Evolutionary conservation across 2,113 vertebrate species (phyloP), one percentile per base, ranked within the genome.

Genomic region (Anguilla rostrata): DNA sequence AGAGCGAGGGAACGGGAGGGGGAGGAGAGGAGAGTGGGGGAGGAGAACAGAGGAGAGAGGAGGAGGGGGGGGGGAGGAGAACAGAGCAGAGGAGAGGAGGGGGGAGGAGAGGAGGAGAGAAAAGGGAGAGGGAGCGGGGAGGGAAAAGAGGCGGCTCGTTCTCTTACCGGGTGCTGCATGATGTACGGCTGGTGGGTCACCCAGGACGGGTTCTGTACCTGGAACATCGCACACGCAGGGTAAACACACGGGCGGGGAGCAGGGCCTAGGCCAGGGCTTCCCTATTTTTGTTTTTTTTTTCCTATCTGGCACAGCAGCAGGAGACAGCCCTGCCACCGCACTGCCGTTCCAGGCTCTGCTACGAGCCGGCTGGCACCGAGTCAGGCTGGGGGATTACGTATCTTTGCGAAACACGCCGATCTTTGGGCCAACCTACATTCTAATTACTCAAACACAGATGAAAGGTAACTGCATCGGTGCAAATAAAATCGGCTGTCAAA

Each of bases 151-250:
- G 39, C 14, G 5, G 26, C 40, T 53, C 5, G 83, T 46, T 91
- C 60, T 92, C 98, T 98, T 97, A 99, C 98, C 83, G 98, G 98
- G 94, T 99, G 98, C 94, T 99, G 98, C 96, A 99, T 98, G 94
- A 99, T 98, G 84, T 99, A 99, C 0, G 98, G 97, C 93, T 98
- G 98, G 94, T 99, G 98, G 86, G 97, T 97, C 96, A 99, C 97
- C 98, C 98, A 99, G 89, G 98, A 99, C 92, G 98, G 97, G 96
- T 97, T 99, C 95, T 99, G 98, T 90, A 99, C 97, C 98, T 99
- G 88, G 22, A 89, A 85, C 14, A 39, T 22, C 56, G 83, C 29
- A 85, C n/a, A 86, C 75, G 78, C 82, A 83, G 49, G 43, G 82
- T 41, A 63, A 15, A 20, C 39, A 4, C 4, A 46, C 71, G 26